These are phyloP conservation scores for Chitala chitala DNA, from an alignment of 2,113 vertebrate species.

Conservation along the genomic window DNA sequence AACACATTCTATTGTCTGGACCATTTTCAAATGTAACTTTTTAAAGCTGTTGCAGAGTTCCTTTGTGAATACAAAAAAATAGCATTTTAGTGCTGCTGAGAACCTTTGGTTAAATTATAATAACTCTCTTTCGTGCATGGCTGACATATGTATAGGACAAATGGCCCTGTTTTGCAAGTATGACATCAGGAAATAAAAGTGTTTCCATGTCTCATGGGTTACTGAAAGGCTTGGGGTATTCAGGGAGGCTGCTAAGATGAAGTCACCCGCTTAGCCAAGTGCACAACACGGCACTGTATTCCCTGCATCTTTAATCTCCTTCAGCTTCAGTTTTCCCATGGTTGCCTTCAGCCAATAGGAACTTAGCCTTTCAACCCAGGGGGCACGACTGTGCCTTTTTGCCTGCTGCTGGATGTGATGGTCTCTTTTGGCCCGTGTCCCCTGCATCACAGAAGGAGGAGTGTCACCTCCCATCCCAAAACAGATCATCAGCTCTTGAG, in stretches of 20 bases:
- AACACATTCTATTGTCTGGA: background rate
- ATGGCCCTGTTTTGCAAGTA: background rate
- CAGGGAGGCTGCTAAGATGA: background rate
- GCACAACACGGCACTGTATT: slow-evolving; percentile 45
- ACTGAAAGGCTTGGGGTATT: background rate
- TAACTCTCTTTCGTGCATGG: background rate
- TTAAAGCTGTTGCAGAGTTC: background rate
- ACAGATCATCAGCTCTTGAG: slow-evolving; percentile 12
- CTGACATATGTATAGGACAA: background rate
- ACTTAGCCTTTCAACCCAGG: background rate
- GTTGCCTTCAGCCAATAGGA: background rate
- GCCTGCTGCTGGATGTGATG: background rate
- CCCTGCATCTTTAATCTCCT: slow-evolving; percentile 52
- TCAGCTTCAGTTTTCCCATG: background rate
- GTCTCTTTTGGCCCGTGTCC: background rate
- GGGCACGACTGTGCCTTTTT: background rate
- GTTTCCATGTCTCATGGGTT: background rate
- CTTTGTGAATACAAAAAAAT: background rate
- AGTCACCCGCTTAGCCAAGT: slow-evolving; percentile 22
- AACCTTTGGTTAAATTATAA: background rate
- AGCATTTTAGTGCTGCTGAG: background rate
- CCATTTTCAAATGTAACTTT: background rate
- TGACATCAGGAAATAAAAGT: background rate
- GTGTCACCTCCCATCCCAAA: background rate
- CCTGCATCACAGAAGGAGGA: background rate